A percentile compares a stretch with the other conserved stretches of the same genome.
Conservation (phyloP, 2,113 vertebrate genomes). For the Kobus ellipsiprymnus region DNA sequence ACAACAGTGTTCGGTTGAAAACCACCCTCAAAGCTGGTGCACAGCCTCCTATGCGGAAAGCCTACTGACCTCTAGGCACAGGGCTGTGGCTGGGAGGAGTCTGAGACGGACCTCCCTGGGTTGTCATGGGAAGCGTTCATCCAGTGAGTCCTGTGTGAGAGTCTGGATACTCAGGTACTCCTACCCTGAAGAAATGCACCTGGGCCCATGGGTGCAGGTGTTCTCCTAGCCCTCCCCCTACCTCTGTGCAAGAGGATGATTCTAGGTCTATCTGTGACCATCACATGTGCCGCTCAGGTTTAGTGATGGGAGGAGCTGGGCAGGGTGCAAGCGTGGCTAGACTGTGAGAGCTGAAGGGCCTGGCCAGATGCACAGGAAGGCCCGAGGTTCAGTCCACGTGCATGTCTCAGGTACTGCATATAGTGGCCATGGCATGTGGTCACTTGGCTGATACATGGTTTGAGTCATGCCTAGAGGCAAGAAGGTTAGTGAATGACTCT, state of each 20-base stretch:
- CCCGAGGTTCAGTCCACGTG: not conserved
- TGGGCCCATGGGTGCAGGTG: not conserved
- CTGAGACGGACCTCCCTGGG: not conserved
- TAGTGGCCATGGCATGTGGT: not conserved
- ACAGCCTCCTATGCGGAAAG: not conserved
- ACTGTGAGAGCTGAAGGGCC: not conserved
- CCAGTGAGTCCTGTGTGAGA: not conserved
- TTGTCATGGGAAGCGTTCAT: not conserved
- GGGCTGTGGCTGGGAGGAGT: not conserved
- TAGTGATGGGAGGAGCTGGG: not conserved
- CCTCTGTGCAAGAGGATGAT: not conserved
- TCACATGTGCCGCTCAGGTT: accelerated
- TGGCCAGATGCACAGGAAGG: not conserved
- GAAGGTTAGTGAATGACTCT: not conserved
- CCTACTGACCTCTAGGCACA: not conserved
- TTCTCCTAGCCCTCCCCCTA: not conserved
- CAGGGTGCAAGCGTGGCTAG: not conserved
- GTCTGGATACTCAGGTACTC: not conserved
- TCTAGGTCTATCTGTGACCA: not conserved
- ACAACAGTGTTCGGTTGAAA: not conserved
- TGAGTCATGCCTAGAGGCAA: not conserved
- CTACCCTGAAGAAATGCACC: not conserved
- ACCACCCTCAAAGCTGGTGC: not conserved
- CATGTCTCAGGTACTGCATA: not conserved
- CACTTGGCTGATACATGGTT: not conserved